A percentile compares a stretch with the other conserved stretches of the same genome.
Conservation (phyloP, 2,113 vertebrate species). For the Sarotherodon lohbergeri region DNA sequence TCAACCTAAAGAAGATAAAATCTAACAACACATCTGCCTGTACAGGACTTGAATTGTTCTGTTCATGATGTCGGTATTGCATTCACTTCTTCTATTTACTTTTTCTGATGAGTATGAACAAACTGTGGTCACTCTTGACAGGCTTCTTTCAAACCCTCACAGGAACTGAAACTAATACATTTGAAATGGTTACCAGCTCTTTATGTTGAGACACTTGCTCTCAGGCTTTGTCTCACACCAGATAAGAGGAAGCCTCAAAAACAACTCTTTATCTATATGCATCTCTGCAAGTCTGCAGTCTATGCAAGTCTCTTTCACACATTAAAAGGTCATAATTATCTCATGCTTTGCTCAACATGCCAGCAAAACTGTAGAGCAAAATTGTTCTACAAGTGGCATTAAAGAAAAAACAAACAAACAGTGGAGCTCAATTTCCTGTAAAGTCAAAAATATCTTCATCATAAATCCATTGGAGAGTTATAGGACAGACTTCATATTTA, state of each 20-base stretch:
- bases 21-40: background rate
- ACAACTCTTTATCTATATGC: background rate
- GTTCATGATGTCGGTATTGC: rapidly evolving
- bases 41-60: background rate
- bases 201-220: rapidly evolving
- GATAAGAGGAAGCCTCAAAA: background rate
- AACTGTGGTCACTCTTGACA: background rate
- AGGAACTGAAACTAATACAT: background rate
- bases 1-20: background rate
- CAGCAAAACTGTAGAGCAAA: background rate
- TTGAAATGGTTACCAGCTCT: rapidly evolving
- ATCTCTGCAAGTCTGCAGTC: no score
- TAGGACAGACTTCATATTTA: no score
- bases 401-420: no score
- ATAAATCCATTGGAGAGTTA: no score
- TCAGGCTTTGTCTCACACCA: rapidly evolving
- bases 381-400: background rate
- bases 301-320: no score
- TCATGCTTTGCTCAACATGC: background rate
- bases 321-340: no score
- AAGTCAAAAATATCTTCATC: no score
- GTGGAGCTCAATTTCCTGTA: no score
- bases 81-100: rapidly evolving
- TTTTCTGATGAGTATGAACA: background rate
- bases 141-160: background rate